These are phyloP conservation scores for Prunella fulvescens DNA, from an alignment of 2,113 vertebrate species.

Conservation along the genomic window DNA sequence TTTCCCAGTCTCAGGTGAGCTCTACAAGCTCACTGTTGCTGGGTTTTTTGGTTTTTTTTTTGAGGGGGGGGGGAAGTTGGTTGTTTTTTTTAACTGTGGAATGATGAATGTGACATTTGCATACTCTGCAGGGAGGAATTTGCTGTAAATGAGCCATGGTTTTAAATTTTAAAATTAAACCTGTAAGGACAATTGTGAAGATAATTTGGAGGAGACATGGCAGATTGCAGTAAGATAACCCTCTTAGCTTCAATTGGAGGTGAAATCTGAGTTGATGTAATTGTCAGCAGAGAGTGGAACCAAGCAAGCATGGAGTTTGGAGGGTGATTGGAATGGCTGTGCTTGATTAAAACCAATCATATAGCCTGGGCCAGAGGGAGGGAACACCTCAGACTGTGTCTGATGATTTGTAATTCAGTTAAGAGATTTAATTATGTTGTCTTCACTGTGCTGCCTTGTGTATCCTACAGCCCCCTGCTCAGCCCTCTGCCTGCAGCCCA, in stretches of 20 bases:
- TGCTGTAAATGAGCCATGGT: neutral
- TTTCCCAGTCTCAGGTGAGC: neutral
- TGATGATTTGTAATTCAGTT: conserved; percentile 30
- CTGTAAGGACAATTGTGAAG: neutral
- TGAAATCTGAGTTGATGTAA: neutral
- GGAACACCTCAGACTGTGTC: neutral
- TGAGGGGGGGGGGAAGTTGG: no score
- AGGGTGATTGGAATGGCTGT: neutral
- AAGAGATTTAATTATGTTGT: conserved; percentile 17
- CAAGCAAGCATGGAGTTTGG: neutral
- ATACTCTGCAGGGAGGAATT: neutral
- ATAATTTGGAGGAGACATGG: neutral
- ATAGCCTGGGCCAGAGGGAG: neutral
- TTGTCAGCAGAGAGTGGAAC: neutral
- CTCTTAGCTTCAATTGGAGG: neutral
- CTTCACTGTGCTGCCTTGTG: neutral
- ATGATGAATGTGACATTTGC: neutral
- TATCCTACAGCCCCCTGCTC: neutral
- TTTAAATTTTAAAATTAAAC: neutral
- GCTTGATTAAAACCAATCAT: conserved; percentile 22
- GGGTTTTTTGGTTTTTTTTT: neutral
- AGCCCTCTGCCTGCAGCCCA: neutral
- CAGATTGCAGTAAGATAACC: neutral
- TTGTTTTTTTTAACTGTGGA: neutral
- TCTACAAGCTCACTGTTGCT: neutral